Percentiles rank a stretch among this genome's conserved stretches.
Evolutionary conservation across 2,797 vertebrate genomes (phyloP).

Genomic region (Phrynocephalus guinanensis): DNA sequence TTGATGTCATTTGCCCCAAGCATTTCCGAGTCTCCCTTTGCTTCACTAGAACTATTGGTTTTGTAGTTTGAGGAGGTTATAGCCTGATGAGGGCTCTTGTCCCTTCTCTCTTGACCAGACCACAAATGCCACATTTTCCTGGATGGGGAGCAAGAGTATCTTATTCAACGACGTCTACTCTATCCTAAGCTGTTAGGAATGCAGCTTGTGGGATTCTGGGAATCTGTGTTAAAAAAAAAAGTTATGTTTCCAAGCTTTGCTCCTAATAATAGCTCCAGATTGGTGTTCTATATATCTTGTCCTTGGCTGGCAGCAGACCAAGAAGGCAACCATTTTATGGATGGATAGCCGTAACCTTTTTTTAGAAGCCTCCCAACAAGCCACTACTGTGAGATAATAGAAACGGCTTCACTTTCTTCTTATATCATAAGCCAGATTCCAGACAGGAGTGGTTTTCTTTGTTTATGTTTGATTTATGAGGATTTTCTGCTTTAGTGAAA

Average conservation of each 20-base stretch:
- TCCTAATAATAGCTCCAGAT: not conserved
- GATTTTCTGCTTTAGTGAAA: not conserved
- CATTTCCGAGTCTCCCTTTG: not conserved
- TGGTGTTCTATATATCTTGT: not conserved
- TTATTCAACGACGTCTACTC: not conserved
- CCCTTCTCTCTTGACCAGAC: not conserved
- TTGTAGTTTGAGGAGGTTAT: not conserved
- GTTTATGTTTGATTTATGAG: conserved; percentile 13
- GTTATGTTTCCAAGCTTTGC: too few relatives aligned
- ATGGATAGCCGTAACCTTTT: not conserved
- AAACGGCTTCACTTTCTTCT: conserved; percentile 9
- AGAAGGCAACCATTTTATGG: not conserved
- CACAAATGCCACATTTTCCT: not conserved
- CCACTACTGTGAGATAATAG: not conserved
- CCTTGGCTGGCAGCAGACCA: not conserved
- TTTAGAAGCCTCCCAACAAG: not conserved
- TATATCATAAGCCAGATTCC: not conserved
- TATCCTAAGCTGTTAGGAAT: not conserved
- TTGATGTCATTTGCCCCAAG: not conserved
- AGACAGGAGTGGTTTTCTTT: too few relatives aligned
- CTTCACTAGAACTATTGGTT: not conserved
- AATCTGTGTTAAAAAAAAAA: too few relatives aligned
- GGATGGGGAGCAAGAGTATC: not conserved
- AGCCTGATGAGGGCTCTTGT: too few relatives aligned
- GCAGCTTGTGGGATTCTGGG: too few relatives aligned